Base-by-base conservation (phyloP, 2,797 vertebrate species). In the Lepilemur septentrionalis region DNA sequence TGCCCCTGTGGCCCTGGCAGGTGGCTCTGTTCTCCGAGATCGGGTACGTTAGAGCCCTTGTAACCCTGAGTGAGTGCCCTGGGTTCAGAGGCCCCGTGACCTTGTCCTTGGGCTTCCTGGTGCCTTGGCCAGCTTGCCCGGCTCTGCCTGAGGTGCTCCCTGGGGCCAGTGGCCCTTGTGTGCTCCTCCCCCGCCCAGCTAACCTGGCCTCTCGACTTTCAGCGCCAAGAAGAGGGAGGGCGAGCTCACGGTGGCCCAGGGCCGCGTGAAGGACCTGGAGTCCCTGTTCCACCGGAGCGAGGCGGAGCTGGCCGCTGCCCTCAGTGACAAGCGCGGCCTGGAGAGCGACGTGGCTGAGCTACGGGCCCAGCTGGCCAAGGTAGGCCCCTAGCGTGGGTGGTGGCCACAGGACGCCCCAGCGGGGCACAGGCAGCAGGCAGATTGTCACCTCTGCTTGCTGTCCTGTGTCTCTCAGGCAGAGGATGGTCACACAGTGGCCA, bases 161-260 rank as follows among this genome's bases (percentile, higher is more conserved):
- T 8, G 0, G 1, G 8, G 2, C 35, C 43, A 2, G 30, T 11
- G 41, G 32, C 7, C 0, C 8, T 50, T 4, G 0, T 0, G 57
- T 59, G 57, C 25, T 25, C 57, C 25, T 4, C 57, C 57, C 3
- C 15, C 7, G 1, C n/a, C 4, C 6, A 0, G 6, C 67, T 76
- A 1, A 38, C 28, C 7, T 17, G 1, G 0, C 23, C 41, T 50
- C 46, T 55, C 89, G 32, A 30, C 67, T 94, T 96, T 4, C 96
- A 99, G 99, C 97, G 99, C 98, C 75, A 99, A 99, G 97, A 99
- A 99, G 98, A 99, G 99, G 97, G 99, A 99, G 38, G 98, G 97
- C 0, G 99, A 99, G 94, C 98, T 99, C 93, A 97, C 98, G 0
- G 98, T 98, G 25, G 99, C 99, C 1, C 97, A 99, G 97, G 99